Percentiles rank a stretch among this genome's conserved stretches.
phyloP scores from a whole-genome alignment of 2,113 vertebrate genomes.

The Athene noctua region DNA sequence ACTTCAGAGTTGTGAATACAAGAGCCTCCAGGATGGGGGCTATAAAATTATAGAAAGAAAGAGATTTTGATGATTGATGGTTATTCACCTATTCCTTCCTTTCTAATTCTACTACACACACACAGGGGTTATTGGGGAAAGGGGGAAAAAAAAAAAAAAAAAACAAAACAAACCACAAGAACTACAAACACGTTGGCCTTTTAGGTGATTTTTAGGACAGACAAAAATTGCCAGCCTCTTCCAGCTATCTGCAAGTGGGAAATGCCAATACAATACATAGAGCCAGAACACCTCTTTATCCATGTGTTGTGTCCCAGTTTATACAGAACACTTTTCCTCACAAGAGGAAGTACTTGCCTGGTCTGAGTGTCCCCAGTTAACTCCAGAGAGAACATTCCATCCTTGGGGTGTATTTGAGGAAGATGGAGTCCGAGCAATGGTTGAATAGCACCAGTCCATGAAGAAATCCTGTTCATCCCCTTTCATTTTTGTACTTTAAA shows the following conservation, averaged over 20 bases:
- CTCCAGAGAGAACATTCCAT: not conserved
- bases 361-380: not conserved
- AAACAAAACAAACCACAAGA: accelerated
- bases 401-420: not conserved
- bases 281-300: not conserved
- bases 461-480: not conserved
- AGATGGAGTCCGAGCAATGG: not conserved
- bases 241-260: not conserved
- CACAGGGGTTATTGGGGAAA: accelerated
- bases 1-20: not conserved
- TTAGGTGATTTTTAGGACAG: not conserved
- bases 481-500: not conserved
- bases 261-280: not conserved
- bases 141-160: not conserved
- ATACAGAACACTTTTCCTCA: not conserved
- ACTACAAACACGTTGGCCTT: not conserved
- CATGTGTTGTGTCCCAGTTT: accelerated
- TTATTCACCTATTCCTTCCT: not conserved
- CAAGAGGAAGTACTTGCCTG: not conserved
- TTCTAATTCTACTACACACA: not conserved
- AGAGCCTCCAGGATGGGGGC: not conserved
- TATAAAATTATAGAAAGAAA: not conserved
- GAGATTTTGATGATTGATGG: not conserved
- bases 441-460: not conserved
- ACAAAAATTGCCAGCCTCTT: not conserved